phyloP scores from a whole-genome alignment of 2,888 invertebrate genomes.

The Brachynemurus nebulosus region DNA sequence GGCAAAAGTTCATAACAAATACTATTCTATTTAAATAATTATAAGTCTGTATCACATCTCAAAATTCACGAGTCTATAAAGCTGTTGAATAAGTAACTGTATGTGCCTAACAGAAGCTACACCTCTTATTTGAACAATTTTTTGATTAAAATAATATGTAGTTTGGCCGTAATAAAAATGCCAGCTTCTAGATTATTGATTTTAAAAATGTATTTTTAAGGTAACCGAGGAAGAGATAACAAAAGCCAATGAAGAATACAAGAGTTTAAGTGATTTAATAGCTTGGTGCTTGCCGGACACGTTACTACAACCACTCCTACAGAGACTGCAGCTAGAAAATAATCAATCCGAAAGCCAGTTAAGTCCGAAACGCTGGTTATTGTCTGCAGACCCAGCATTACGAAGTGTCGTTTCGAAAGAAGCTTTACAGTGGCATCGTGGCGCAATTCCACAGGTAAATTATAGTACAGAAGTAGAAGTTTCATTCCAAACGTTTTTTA shows the following conservation, averaged over 20 bases:
- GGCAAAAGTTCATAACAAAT: no score
- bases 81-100: no score
- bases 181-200: no score
- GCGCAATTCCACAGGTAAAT: slow-evolving; percentile 27
- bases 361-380: slow-evolving; percentile 56
- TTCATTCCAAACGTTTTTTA: background rate
- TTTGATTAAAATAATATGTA: no score
- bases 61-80: no score
- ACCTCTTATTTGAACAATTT: no score
- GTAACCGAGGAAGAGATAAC: slow-evolving; percentile 57
- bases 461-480: slow-evolving; percentile 25
- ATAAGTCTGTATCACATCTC: no score
- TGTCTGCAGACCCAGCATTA: slow-evolving; percentile 59
- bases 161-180: no score
- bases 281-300: slow-evolving; percentile 66
- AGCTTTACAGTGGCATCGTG: slow-evolving; percentile 66
- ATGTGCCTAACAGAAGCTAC: no score
- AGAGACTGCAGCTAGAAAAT: slow-evolving; percentile 53
- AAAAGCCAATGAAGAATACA: slow-evolving; percentile 53
- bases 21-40: no score
- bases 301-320: slow-evolving; percentile 60
- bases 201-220: slow-evolving; percentile 27
- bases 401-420: slow-evolving; percentile 75
- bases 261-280: slow-evolving; percentile 64
- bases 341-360: slow-evolving; percentile 32